A percentile compares a stretch with the other conserved stretches of the same genome.
These are phyloP conservation scores for Gephyroberyx darwinii DNA, from an alignment of 2,797 vertebrate species.

Conservation along the genomic window DNA sequence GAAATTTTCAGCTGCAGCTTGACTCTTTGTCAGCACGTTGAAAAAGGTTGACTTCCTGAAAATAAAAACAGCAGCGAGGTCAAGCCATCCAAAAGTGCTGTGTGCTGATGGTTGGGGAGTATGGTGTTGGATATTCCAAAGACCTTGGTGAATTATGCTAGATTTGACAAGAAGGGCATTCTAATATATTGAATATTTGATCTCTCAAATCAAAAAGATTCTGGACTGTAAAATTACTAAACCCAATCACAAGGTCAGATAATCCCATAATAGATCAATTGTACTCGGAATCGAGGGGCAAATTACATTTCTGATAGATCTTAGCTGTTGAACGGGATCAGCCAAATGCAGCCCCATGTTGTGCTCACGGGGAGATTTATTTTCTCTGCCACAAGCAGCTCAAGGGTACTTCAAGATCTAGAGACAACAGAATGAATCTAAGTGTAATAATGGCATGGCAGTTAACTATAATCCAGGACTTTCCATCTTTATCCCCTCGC, in stretches of 20 bases:
- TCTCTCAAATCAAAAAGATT: constrained; percentile 53
- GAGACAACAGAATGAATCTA: constrained; percentile 73
- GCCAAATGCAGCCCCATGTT: constrained; percentile 66
- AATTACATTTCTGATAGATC: constrained; percentile 69
- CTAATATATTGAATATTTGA: constrained; percentile 47
- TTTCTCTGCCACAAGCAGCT: constrained; percentile 66
- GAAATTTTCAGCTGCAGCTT: constrained; percentile 92
- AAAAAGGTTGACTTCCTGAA: constrained; percentile 96
- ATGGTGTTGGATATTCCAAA: constrained; percentile 43
- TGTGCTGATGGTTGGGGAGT: constrained; percentile 33
- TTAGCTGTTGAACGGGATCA: constrained; percentile 57
- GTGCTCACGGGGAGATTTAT: constrained; percentile 72
- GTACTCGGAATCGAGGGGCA: constrained; percentile 58
- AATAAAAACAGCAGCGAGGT: constrained; percentile 79
- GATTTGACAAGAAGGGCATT: constrained; percentile 38
- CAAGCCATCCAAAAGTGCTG: constrained; percentile 61
- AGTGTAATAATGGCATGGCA: constrained; percentile 72
- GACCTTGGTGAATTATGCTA: constrained; percentile 52
- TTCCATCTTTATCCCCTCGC: constrained; percentile 68
- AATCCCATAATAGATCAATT: constrained; percentile 80
- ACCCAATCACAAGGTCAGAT: constrained; percentile 73
- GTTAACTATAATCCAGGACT: constrained; percentile 74
- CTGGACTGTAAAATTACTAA: constrained; percentile 51
- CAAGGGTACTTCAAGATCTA: constrained; percentile 77
- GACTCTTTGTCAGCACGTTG: constrained; percentile 94